Conservation (phyloP, 2,113 vertebrate genomes). For the Bothrops jararaca region DNA sequence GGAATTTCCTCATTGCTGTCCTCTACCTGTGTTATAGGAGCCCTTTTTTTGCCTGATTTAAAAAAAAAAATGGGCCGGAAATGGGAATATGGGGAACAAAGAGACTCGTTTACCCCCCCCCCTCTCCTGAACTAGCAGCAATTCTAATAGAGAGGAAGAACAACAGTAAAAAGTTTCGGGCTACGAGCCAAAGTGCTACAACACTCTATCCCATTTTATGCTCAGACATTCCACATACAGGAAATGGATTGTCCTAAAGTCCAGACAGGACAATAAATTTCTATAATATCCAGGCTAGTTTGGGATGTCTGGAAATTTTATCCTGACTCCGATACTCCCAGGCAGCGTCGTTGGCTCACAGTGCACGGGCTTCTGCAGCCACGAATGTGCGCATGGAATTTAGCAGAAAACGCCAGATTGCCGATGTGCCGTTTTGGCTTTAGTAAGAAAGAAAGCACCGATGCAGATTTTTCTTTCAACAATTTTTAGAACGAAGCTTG, state of each 20-base stretch:
- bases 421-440: not conserved
- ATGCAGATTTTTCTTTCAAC: too few relatives aligned
- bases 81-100: too few relatives aligned
- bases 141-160: not conserved
- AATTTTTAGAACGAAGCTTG: too few relatives aligned
- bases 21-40: not conserved
- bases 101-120: not conserved
- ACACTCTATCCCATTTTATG: constrained; percentile 11
- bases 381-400: not conserved
- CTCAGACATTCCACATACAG: constrained; percentile 2
- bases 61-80: too few relatives aligned
- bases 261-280: constrained; percentile 31
- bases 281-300: constrained; percentile 8
- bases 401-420: not conserved
- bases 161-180: not conserved
- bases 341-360: not conserved
- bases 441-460: not conserved
- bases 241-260: constrained; percentile 20
- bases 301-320: constrained; percentile 19
- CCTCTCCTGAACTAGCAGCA: not conserved
- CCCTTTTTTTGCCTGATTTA: not conserved
- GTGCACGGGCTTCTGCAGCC: too few relatives aligned
- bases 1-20: not conserved
- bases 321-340: not conserved
- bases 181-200: not conserved